These are phyloP conservation scores for Triplophysa tibetana DNA, from an alignment of 2,113 vertebrate species.

Conservation along the genomic window DNA sequence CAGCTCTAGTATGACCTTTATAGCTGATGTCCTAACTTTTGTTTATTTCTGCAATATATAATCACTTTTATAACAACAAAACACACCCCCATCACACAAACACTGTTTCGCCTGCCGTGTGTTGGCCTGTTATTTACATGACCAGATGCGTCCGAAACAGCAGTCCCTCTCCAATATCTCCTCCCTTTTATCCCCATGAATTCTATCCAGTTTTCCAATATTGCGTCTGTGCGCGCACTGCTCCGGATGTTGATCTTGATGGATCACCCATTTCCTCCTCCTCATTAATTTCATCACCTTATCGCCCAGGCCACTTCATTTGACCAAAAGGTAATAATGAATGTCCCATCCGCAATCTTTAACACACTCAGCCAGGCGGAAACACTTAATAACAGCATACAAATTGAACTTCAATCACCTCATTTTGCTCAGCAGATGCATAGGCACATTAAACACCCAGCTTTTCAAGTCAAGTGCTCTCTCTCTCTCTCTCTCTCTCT, in stretches of 20 bases:
- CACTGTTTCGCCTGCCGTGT: background rate
- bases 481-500: background rate
- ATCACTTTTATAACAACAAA: too few relatives aligned
- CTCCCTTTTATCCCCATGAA: conserved; percentile 62
- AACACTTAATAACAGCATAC: conserved; percentile 99
- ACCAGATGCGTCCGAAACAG: conserved; percentile 49
- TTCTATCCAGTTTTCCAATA: conserved; percentile 74
- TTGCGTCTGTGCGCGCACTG: conserved; percentile 54
- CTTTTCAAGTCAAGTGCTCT: conserved; percentile 65
- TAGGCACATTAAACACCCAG: conserved; percentile 80
- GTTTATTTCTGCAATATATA: too few relatives aligned
- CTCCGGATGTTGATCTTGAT: conserved; percentile 82
- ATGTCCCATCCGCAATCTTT: conserved; percentile 99
- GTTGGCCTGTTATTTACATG: conserved; percentile 40
- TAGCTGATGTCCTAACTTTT: too few relatives aligned
- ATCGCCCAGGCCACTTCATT: conserved; percentile 99
- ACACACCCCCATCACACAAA: background rate
- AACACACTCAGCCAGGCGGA: conserved; percentile 94
- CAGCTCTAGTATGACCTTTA: too few relatives aligned
- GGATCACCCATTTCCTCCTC: conserved; percentile 94
- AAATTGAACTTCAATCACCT: conserved; percentile 99
- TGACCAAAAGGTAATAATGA: conserved; percentile 99
- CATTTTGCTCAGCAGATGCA: conserved; percentile 87
- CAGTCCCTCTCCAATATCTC: conserved; percentile 60
- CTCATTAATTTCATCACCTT: conserved; percentile 99